A percentile compares a stretch with the other conserved stretches of the same genome.
Conservation (phyloP, 2,113 vertebrate species). For the Triplophysa dalaica region DNA sequence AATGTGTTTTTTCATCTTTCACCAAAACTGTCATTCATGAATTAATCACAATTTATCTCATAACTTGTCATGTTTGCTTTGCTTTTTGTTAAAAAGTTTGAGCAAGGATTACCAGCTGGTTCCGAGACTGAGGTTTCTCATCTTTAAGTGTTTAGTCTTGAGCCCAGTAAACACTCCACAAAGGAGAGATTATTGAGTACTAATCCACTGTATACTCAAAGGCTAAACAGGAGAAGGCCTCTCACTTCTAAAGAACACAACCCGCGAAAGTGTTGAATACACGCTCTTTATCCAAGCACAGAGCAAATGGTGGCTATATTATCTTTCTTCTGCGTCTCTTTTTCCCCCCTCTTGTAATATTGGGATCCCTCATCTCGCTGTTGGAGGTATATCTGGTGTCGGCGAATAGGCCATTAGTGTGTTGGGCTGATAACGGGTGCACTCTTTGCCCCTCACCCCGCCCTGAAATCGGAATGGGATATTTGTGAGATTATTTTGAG, state of each 20-base stretch:
- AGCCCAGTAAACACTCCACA: conserved; percentile 52
- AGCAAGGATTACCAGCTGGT: conserved; percentile 45
- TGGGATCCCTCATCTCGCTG: conserved; percentile 19
- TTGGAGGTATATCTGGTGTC: conserved; percentile 66
- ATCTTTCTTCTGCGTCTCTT: not conserved
- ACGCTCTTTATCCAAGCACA: conserved; percentile 3
- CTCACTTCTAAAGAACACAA: conserved; percentile 15
- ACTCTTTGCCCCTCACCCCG: conserved; percentile 28
- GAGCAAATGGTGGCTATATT: conserved; percentile 32
- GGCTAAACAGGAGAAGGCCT: conserved; percentile 33
- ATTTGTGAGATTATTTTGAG: conserved; percentile 74
- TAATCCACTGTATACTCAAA: conserved; percentile 51
- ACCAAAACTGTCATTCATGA: conserved; percentile 5
- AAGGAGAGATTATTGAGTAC: conserved; percentile 49
- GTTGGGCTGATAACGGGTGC: conserved; percentile 67
- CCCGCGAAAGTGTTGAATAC: conserved; percentile 1
- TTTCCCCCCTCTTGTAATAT: conserved; percentile 39
- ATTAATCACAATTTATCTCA: not conserved
- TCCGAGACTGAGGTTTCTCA: conserved; percentile 38
- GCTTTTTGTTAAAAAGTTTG: conserved; percentile 29
- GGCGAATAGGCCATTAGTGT: conserved; percentile 71
- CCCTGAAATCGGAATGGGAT: conserved; percentile 59
- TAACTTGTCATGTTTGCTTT: conserved; percentile 38
- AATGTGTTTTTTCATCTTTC: not conserved
- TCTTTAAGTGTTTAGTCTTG: conserved; percentile 45